Conservation (phyloP, 2,797 vertebrate species). For the Spatula clypeata region DNA sequence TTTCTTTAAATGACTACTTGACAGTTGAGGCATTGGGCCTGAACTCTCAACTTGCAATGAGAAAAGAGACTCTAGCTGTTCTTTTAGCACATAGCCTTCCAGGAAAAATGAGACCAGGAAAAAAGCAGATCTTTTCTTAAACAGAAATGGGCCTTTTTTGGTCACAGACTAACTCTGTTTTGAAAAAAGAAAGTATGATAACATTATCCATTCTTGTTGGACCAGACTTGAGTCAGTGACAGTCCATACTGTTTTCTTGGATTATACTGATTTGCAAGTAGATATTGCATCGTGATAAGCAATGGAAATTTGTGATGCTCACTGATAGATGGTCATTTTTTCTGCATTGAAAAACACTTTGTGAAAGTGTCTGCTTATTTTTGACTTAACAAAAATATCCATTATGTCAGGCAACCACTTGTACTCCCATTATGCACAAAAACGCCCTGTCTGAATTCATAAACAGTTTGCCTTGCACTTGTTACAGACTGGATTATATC, state of each 20-base stretch:
- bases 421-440: background rate
- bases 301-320: background rate
- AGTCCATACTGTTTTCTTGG: background rate
- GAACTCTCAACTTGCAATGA: background rate
- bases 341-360: background rate
- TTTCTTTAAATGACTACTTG: background rate
- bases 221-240: background rate
- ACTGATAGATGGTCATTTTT: background rate
- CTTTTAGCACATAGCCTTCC: background rate
- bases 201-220: background rate
- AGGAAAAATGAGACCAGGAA: background rate
- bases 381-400: background rate
- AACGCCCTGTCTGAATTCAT: background rate
- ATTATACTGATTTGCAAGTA: background rate
- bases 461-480: background rate
- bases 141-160: background rate
- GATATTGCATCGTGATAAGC: background rate
- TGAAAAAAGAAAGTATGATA: background rate
- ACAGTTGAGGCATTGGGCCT: background rate
- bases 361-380: background rate
- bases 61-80: background rate
- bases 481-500: background rate
- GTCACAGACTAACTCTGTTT: background rate
- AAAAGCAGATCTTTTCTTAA: background rate
- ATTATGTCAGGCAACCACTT: background rate